These are phyloP conservation scores for Cygnus atratus DNA, from an alignment of 2,113 vertebrate genomes.

Conservation along the genomic window DNA sequence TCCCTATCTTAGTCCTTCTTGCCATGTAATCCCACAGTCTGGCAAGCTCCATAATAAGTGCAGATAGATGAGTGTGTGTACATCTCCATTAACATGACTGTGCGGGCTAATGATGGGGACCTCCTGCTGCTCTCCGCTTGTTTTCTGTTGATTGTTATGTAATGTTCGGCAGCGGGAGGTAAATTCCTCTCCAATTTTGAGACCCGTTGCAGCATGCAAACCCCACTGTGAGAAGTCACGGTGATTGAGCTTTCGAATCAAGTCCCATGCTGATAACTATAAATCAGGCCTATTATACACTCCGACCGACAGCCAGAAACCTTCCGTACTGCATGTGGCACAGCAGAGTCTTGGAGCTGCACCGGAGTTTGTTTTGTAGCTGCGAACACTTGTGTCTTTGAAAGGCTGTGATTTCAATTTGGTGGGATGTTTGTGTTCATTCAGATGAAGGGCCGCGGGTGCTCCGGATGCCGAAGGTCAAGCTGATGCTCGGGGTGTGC, in stretches of 20 bases:
- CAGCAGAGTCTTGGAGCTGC: conserved; percentile 43
- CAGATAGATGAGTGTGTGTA: conserved; percentile 65
- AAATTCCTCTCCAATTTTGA: conserved; percentile 87
- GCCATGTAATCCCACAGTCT: conserved; percentile 18
- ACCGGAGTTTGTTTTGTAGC: background rate
- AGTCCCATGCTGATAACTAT: conserved; percentile 82
- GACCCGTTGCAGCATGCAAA: conserved; percentile 77
- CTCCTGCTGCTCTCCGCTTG: conserved; percentile 81
- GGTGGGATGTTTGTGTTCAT: conserved; percentile 30
- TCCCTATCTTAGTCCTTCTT: background rate
- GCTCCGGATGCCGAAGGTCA: background rate
- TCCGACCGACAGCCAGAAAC: conserved; percentile 67
- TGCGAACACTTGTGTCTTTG: background rate
- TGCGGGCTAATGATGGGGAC: conserved; percentile 75
- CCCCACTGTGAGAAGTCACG: conserved; percentile 80
- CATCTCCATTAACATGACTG: conserved; percentile 72
- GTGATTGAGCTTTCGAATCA: conserved; percentile 83
- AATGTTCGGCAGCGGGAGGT: conserved; percentile 85
- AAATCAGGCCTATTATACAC: conserved; percentile 81
- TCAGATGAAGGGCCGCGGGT: background rate
- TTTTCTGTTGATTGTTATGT: conserved; percentile 87
- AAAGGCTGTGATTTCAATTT: background rate
- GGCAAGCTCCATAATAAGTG: conserved; percentile 57
- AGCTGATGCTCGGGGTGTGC: background rate
- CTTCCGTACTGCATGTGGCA: conserved; percentile 39